phyloP scores from a whole-genome alignment of 2,797 vertebrate genomes.

The Merluccius polli region DNA sequence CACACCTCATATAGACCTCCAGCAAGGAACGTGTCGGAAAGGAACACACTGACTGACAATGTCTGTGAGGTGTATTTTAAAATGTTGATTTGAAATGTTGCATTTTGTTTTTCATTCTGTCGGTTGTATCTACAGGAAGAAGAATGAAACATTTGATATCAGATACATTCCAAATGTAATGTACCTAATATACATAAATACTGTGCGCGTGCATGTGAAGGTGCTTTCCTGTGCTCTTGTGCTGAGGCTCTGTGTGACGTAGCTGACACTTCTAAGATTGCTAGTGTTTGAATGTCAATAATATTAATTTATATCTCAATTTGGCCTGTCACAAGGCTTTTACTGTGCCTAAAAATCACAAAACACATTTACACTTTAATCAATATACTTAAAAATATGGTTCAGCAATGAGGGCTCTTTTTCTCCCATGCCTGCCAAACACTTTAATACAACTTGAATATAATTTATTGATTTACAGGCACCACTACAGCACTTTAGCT shows the following conservation, averaged over 20 bases:
- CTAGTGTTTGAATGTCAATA: constrained; percentile 52
- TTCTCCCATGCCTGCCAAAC: constrained; percentile 58
- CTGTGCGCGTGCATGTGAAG: not conserved
- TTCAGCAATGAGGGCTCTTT: constrained; percentile 45
- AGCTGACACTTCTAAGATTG: constrained; percentile 38
- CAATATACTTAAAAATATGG: constrained; percentile 63
- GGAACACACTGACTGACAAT: no score
- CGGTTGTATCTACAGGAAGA: not conserved
- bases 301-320: constrained; percentile 62
- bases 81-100: not conserved
- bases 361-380: constrained; percentile 68
- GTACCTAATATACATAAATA: not conserved
- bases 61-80: not conserved
- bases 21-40: no score
- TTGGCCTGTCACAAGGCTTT: constrained; percentile 71
- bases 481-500: constrained; percentile 44
- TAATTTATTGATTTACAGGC: constrained; percentile 54
- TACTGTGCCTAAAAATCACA: constrained; percentile 68
- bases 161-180: not conserved
- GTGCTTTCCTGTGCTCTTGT: not conserved
- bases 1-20: not conserved
- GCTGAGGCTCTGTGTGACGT: not conserved
- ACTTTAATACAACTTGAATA: constrained; percentile 50
- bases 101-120: not conserved
- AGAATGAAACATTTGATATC: not conserved